A percentile compares a stretch with the other conserved stretches of the same genome.
phyloP scores from a whole-genome alignment of 2,797 vertebrate genomes.

The Denticeps clupeoides region DNA sequence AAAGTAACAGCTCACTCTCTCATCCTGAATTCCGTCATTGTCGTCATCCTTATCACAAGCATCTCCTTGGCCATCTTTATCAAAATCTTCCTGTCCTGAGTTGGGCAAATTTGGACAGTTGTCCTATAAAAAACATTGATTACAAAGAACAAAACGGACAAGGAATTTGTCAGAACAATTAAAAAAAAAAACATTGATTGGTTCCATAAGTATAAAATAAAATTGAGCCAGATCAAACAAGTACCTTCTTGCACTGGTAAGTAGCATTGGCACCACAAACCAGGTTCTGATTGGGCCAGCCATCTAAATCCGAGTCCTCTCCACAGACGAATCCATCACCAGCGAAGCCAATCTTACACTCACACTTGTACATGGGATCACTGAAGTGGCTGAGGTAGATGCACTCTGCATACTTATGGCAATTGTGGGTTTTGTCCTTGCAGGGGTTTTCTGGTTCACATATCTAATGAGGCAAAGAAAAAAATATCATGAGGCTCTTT shows the following conservation, averaged over 20 bases:
- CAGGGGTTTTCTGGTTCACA: slow-evolving; percentile 95
- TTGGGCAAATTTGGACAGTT: slow-evolving; percentile 93
- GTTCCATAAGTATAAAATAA: too few species aligned
- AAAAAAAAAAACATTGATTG: too few species aligned
- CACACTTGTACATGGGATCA: slow-evolving; percentile 94
- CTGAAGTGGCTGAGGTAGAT: slow-evolving; percentile 93
- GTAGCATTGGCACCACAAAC: slow-evolving; percentile 84
- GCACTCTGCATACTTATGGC: slow-evolving; percentile 83
- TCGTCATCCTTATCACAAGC: slow-evolving; percentile 96
- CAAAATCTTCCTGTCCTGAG: slow-evolving; percentile 96
- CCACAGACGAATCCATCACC: slow-evolving; percentile 91
- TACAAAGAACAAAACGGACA: background rate
- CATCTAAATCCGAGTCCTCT: slow-evolving; percentile 93
- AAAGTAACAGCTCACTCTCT: slow-evolving; percentile 63
- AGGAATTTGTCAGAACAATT: background rate
- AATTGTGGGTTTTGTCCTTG: slow-evolving; percentile 85
- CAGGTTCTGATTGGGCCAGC: slow-evolving; percentile 95
- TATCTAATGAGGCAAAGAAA: slow-evolving; percentile 50
- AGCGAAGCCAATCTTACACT: slow-evolving; percentile 89
- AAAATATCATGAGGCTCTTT: background rate
- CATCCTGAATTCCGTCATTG: slow-evolving; percentile 85
- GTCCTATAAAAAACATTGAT: slow-evolving; percentile 59
- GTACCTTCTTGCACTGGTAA: slow-evolving; percentile 88
- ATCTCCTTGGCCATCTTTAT: slow-evolving; percentile 89
- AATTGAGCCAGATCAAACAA: too few species aligned